Evolutionary conservation across 2,113 vertebrate genomes (phyloP).

Genomic region (Nycticorax nycticorax): DNA sequence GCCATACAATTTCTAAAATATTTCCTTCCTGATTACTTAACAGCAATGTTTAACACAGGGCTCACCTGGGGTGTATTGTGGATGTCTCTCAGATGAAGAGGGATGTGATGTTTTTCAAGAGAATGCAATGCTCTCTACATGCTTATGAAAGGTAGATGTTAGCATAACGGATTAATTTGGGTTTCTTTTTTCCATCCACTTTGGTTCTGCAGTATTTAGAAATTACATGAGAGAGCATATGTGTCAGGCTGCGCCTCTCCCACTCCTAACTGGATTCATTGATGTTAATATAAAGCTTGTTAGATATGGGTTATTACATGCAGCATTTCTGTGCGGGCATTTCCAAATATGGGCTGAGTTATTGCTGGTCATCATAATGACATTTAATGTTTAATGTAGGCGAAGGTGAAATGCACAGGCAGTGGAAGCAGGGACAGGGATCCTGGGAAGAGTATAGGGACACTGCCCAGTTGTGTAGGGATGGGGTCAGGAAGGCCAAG

Average conservation of each 20-base stretch:
- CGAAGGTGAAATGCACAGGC: no score
- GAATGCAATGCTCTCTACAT: not conserved
- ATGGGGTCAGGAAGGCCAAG: not conserved
- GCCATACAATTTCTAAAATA: not conserved
- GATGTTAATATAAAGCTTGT: not conserved
- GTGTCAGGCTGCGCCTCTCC: not conserved
- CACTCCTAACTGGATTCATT: no score
- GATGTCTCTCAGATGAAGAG: not conserved
- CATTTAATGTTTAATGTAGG: accelerated
- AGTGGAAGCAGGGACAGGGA: not conserved
- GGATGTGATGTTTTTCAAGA: not conserved
- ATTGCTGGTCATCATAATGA: not conserved
- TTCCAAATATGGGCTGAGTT: not conserved
- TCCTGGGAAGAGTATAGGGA: not conserved
- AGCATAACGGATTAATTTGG: not conserved
- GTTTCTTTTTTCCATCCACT: not conserved
- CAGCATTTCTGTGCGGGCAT: not conserved
- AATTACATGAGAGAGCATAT: not conserved
- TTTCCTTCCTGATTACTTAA: not conserved
- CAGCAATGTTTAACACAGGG: not conserved
- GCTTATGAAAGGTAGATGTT: not conserved
- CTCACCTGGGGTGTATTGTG: not conserved
- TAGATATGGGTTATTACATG: not conserved
- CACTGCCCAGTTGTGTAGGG: not conserved
- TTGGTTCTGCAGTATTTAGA: not conserved